phyloP scores from a whole-genome alignment of 2,888 invertebrate genomes.

The Drosophila diplacantha region DNA sequence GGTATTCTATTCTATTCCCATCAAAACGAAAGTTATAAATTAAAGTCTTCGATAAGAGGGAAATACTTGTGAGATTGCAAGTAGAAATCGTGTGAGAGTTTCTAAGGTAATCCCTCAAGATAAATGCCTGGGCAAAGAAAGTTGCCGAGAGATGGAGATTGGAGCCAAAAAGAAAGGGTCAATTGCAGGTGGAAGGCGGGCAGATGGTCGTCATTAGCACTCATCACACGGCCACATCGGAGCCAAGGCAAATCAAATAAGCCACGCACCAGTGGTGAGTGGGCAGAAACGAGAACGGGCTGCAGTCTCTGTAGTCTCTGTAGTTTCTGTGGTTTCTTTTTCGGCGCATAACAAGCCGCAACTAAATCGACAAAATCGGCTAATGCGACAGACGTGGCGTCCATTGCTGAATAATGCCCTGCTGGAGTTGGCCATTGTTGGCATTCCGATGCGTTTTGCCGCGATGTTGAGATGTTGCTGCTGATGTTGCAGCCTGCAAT shows the following conservation, averaged over 20 bases:
- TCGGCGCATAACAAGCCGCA: slow-evolving; percentile 25
- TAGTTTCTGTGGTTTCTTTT: slow-evolving; percentile 1
- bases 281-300: slow-evolving; percentile 16
- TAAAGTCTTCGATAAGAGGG: background rate
- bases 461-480: slow-evolving; percentile 4
- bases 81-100: slow-evolving; percentile 1
- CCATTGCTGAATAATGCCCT: slow-evolving; percentile 20
- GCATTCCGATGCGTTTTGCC: slow-evolving; percentile 40
- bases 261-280: slow-evolving; percentile 27
- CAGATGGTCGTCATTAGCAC: slow-evolving; percentile 23
- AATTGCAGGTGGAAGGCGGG: slow-evolving; percentile 18
- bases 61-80: background rate
- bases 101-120: background rate
- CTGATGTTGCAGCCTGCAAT: slow-evolving; percentile 24
- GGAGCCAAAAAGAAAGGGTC: slow-evolving; percentile 15
- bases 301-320: background rate
- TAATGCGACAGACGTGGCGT: slow-evolving; percentile 43
- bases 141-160: slow-evolving; percentile 5
- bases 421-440: slow-evolving; percentile 18
- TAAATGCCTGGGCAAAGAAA: slow-evolving; percentile 10
- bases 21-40: background rate
- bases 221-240: slow-evolving; percentile 20
- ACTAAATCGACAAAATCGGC: slow-evolving; percentile 36
- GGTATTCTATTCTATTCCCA: background rate
- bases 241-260: slow-evolving; percentile 26